Percentiles rank a stretch among this genome's conserved stretches.
phyloP scores from a whole-genome alignment of 2,797 vertebrate genomes.

The Anisognathus igniventris region DNA sequence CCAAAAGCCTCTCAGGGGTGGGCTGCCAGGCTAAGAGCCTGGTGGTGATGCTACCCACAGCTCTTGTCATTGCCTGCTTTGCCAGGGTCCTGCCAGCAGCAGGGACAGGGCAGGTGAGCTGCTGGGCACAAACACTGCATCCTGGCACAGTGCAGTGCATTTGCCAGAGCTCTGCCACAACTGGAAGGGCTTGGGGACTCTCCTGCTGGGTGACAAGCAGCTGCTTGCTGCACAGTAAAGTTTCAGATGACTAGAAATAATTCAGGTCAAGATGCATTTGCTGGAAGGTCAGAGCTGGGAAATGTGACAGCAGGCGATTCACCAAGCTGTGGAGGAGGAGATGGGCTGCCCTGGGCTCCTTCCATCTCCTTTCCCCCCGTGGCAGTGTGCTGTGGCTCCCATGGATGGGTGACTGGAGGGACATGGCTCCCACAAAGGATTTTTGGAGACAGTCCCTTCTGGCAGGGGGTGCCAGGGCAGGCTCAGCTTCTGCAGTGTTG shows the following conservation, averaged over 20 bases:
- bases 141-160: fast-evolving
- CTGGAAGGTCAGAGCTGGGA: neutral
- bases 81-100: neutral
- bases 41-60: neutral
- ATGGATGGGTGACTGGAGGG: neutral
- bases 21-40: neutral
- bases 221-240: neutral
- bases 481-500: neutral
- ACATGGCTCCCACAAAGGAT: neutral
- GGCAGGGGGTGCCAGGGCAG: neutral
- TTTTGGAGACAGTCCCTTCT: fast-evolving
- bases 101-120: fast-evolving
- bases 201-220: neutral
- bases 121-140: neutral
- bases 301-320: neutral
- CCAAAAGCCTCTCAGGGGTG: neutral
- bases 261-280: neutral
- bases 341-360: fast-evolving
- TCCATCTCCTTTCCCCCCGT: neutral
- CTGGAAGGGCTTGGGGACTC: neutral
- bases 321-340: neutral
- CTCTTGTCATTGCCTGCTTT: neutral
- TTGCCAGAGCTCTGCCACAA: neutral
- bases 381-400: neutral
- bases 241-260: neutral